These are phyloP conservation scores for Molossus molossus DNA, from an alignment of 2,797 vertebrate species.

Conservation along the genomic window DNA sequence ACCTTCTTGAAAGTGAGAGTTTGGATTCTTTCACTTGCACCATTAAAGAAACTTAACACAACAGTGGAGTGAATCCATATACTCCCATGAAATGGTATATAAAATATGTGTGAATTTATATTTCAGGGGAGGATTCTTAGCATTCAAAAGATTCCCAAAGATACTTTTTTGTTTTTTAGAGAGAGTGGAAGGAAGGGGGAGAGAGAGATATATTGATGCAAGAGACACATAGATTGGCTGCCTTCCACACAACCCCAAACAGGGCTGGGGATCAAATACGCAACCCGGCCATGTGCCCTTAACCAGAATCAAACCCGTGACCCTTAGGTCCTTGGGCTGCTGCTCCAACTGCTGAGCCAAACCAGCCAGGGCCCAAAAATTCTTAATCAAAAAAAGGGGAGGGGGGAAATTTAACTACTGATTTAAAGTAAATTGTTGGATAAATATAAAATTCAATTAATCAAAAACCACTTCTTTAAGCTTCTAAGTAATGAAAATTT, in stretches of 20 bases:
- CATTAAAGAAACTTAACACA: background rate
- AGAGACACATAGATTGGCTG: too few species aligned
- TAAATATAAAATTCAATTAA: slow-evolving; percentile 44
- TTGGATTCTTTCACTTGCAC: background rate
- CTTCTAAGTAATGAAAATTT: background rate
- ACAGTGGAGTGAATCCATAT: background rate
- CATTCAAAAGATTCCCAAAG: background rate
- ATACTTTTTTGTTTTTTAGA: background rate
- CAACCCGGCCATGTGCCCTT: too few species aligned
- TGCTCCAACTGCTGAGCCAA: too few species aligned
- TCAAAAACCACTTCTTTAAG: slow-evolving; percentile 11
- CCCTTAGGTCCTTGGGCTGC: too few species aligned
- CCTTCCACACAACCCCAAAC: too few species aligned
- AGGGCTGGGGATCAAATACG: too few species aligned
- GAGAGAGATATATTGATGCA: too few species aligned
- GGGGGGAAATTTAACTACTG: background rate
- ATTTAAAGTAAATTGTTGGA: background rate
- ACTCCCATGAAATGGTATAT: background rate
- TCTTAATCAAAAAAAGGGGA: background rate
- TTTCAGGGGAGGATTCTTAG: background rate
- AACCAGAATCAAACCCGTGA: too few species aligned
- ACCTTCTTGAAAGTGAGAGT: background rate
- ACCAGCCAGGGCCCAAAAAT: background rate
- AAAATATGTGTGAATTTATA: background rate
- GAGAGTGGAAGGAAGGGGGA: too few species aligned